Base-by-base conservation (phyloP, 2,888 invertebrate species). In the Galerucella nymphaeae region DNA sequence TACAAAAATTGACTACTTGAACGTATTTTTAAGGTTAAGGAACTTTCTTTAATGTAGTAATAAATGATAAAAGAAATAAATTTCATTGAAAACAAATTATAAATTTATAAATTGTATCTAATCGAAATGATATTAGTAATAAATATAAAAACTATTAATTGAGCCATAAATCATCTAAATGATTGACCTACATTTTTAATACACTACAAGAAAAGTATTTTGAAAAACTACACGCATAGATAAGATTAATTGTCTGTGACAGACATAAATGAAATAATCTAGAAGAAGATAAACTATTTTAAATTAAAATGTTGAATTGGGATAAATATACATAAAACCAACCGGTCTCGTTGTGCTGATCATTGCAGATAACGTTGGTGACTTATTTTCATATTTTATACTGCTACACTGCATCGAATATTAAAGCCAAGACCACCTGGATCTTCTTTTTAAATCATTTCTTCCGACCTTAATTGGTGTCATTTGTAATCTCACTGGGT, bases 361-460 rank as follows among this genome's bases (percentile, higher is more conserved):
- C 59, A 67, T 67, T 30, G 48, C 59, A 18, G 67, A 67, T 67
- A 67, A 67, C 59, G 48, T 18, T 30, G n/a, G 67, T 67, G 67
- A n/a, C 58, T 57, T 42, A 20, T 57, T 58, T 45, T 13, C 45
- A 11, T 45, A 14, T 11, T 23, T 42, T 45, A 50, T 41, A 30
- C 10, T 53, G 18, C 16, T 53, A 53, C 18, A 53, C 18, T 53
- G 18, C 18, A 53, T 16, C 18, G 18, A 16, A 53, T 14, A 45
- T 14, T 11, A 45, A 45, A 45, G 30, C 30, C 30, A 8, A 45
- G 53, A 53, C 53, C 53, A 53, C 53, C 53, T 53, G 53, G 53
- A 53, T 53, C 10, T 53, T 53, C 53, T 53, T 18, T 18, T 53
- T 18, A 53, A 53, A 53, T 53, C 18, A 53, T 18, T 53, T 53